A percentile compares a stretch with the other conserved stretches of the same genome.
phyloP scores from a whole-genome alignment of 2,797 vertebrate species.

The Sternotherus odoratus region DNA sequence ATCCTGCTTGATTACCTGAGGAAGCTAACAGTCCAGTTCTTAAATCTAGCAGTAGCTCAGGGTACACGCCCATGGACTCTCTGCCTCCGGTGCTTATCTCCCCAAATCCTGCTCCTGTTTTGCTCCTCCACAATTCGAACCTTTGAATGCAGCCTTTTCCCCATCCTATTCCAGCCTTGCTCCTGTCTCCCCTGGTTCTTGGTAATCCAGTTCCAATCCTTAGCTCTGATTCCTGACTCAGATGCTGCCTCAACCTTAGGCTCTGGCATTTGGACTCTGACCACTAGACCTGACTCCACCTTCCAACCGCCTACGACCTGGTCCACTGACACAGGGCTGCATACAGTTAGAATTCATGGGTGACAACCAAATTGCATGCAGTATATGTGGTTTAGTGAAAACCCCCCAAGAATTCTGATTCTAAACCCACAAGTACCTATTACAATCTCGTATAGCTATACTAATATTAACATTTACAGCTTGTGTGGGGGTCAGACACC shows the following conservation, averaged over 20 bases:
- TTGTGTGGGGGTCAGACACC: background rate
- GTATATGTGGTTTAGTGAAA: slow-evolving; percentile 65
- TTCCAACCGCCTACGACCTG: background rate
- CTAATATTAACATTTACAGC: background rate
- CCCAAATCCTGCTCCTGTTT: background rate
- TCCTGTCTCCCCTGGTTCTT: background rate
- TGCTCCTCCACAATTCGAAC: background rate
- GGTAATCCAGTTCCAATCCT: background rate
- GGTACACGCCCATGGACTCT: background rate
- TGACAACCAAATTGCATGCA: slow-evolving; percentile 62
- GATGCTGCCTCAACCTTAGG: background rate
- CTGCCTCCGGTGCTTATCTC: background rate
- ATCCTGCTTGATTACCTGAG: no score
- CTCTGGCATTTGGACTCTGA: background rate
- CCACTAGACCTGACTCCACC: background rate
- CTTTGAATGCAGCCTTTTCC: background rate
- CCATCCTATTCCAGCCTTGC: background rate
- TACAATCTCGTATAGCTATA: slow-evolving; percentile 52
- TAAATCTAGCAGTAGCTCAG: background rate
- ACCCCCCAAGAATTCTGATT: slow-evolving; percentile 58
- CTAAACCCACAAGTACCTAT: slow-evolving; percentile 61
- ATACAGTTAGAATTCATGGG: slow-evolving; percentile 20
- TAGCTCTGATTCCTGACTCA: background rate
- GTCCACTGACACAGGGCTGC: slow-evolving; percentile 11
- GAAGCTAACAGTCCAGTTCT: background rate